phyloP scores from a whole-genome alignment of 2,888 invertebrate species.

The Drosophila pegasa region DNA sequence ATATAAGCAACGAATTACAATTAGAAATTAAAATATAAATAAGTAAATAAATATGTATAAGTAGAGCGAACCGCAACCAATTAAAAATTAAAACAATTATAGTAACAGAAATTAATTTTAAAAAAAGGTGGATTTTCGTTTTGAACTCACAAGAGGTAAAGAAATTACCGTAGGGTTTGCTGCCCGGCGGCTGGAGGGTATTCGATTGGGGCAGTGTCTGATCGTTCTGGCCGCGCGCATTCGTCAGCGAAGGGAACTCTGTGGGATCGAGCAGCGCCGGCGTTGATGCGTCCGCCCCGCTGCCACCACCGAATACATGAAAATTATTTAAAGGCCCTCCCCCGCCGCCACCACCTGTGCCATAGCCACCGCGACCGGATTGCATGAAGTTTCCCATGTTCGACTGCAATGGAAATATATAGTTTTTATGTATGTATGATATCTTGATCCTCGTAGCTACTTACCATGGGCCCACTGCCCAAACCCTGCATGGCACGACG shows the following conservation, averaged over 20 bases:
- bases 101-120: conserved; percentile 53
- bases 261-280: conserved; percentile 95
- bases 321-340: conserved; percentile 89
- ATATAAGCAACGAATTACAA: not conserved
- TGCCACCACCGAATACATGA: conserved; percentile 92
- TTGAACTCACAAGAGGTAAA: conserved; percentile 85
- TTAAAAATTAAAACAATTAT: conserved; percentile 26
- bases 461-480: conserved; percentile 85
- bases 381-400: conserved; percentile 88
- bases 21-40: not conserved
- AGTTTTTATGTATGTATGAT: not conserved
- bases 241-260: conserved; percentile 96
- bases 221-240: conserved; percentile 92
- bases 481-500: conserved; percentile 88
- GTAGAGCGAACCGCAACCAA: conserved; percentile 32
- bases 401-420: conserved; percentile 83
- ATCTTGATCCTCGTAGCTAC: conserved; percentile 5
- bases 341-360: conserved; percentile 87
- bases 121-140: conserved; percentile 72
- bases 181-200: conserved; percentile 95
- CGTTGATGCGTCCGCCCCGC: conserved; percentile 88
- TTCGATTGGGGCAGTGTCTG: conserved; percentile 91
- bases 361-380: conserved; percentile 86
- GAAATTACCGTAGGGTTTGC: conserved; percentile 94
- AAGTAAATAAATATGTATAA: conserved; percentile 10